Conservation (phyloP, 2,113 vertebrate species). For the Toxostoma redivivum region DNA sequence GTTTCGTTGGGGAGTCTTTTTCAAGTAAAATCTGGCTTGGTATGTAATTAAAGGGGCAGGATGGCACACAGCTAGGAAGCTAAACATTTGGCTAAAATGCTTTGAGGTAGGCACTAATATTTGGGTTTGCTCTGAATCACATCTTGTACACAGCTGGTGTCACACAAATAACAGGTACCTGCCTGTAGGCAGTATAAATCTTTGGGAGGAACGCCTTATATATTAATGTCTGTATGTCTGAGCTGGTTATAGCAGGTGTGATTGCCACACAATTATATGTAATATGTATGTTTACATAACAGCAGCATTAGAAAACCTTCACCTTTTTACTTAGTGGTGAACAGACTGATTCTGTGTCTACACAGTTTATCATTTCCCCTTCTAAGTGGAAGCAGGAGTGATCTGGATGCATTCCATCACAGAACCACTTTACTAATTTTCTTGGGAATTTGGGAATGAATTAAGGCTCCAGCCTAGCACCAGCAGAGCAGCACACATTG, state of each 20-base stretch:
- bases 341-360: background rate
- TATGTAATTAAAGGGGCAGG: background rate
- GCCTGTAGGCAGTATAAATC: background rate
- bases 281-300: slow-evolving; percentile 7
- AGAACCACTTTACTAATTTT: background rate
- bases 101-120: background rate
- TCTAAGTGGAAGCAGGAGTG: background rate
- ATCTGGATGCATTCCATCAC: background rate
- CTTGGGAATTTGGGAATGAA: background rate
- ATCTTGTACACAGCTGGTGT: background rate
- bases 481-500: background rate
- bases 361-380: background rate
- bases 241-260: background rate
- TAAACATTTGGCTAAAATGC: background rate
- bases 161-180: background rate
- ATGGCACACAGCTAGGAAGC: background rate
- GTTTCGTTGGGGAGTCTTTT: background rate
- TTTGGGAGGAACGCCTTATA: background rate
- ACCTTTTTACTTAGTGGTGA: background rate
- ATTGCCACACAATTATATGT: background rate
- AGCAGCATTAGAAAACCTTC: background rate
- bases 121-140: background rate
- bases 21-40: background rate
- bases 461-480: background rate
- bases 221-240: background rate